Evolutionary conservation across 2,797 vertebrate genomes (phyloP), one percentile per base, ranked within the genome.

Genomic region (Natrix natrix): DNA sequence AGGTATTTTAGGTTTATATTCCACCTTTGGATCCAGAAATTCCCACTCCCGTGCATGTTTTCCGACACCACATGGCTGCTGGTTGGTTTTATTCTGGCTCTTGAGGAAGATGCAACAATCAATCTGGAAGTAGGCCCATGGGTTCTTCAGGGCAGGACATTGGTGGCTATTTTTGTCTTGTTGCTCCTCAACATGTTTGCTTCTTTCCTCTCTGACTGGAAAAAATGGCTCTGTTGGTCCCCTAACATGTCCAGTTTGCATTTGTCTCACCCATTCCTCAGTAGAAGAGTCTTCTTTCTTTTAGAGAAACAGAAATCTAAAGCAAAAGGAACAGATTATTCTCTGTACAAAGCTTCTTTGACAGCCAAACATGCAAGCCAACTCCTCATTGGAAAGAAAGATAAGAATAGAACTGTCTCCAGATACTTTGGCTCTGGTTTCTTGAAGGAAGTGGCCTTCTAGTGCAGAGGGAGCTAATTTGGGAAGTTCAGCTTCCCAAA

Each of bases 391-490:
- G 69, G 32, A 52, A 57, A 37, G 28, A 59, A 86, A 74, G 90
- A 92, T 91, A 89, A 94, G 90, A 94, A 59, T 91, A 92, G 92
- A 92, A 91, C 59, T 60, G 92, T 87, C 54, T 59, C 91, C 90
- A 48, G 92, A 89, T 91, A 92, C 37, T 59, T 60, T 60, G 87
- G 90, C 54, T 89, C 87, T 43, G 22, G 69, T 91, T 94, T 92
- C 87, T 86, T 63, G 52, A 66, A 86, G 32, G 87, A 88, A 91
- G 74, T 66, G n/a, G 87, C 87, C 60, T 59, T 48, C 74, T 61
- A 17, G 22, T 86, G 52, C 28, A 59, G 37, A 26, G 54, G 60
- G 87, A 92, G 87, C 92, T 92, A 89, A 91, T 92, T 55, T 91
- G 83, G 74, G 74, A 87, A 89, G 37, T 11, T 92, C 32, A 66